Evolutionary conservation across 2,797 vertebrate species (phyloP).

Genomic region (Sebastes cheni): DNA sequence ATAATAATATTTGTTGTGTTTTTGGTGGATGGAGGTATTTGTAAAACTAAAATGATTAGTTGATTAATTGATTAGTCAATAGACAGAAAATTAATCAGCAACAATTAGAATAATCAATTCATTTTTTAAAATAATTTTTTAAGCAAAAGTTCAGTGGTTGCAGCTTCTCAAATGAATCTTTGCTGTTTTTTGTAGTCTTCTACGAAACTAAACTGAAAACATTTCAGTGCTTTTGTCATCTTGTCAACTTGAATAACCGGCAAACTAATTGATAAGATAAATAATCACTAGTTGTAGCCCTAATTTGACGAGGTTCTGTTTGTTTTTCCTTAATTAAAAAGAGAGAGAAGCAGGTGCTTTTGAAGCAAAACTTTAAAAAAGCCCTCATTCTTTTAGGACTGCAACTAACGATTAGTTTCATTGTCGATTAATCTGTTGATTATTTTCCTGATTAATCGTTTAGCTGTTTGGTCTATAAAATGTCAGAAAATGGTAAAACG

Average conservation of each 20-base stretch:
- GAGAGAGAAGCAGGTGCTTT: neutral
- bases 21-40: neutral
- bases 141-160: neutral
- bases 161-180: neutral
- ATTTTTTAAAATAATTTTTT: neutral
- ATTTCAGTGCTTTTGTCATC: neutral
- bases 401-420: too few species aligned
- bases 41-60: neutral
- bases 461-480: too few species aligned
- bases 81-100: neutral
- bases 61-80: neutral
- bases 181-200: neutral
- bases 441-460: too few species aligned
- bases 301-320: neutral
- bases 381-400: too few species aligned
- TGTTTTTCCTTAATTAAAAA: neutral
- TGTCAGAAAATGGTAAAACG: too few species aligned
- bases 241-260: neutral
- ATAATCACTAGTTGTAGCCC: neutral
- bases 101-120: neutral
- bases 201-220: neutral
- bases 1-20: neutral
- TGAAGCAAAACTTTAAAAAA: neutral
- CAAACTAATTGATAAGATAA: neutral
- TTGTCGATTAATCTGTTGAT: too few species aligned